Base-by-base conservation (phyloP, 1,140 invertebrate genomes). In the Microplitis demolitor region DNA sequence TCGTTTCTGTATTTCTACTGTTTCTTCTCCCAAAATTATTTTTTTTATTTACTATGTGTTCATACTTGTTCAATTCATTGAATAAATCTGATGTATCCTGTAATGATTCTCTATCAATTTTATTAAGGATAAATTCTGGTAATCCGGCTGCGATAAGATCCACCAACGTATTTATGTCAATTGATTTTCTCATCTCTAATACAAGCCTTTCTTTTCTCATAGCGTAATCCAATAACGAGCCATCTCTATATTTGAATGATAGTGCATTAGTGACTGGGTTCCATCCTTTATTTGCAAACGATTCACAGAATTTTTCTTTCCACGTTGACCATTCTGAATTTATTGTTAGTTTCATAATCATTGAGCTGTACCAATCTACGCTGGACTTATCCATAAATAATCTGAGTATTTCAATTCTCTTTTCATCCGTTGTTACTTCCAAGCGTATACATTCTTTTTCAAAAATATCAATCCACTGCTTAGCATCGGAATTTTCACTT, bases 161-260 rank as follows among this genome's bases (percentile, higher is more conserved):
- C 0, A 78, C 69, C 16, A 74, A 6, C 2, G 77, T 74, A 3
- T 6, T 13, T 24, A 11, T 61, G 34, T 72, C 69, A 3, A 76
- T 75, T 51, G 67, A 62, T 75, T 53, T 75, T 0, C 34, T 71
- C 5, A 73, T 66, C 16, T 77, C 74, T 24, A 74, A 73, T 24
- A 74, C 69, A 14, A 73, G 14, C 37, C 45, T 73, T 70, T 74
- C 75, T 78, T 77, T 78, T 64, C 64, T 77, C 54, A 76, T 13
- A 1, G 76, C 77, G 58, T 78, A 77, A 35, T 77, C 75, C 4
- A 77, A 9, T 24, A 78, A 63, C 24, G 75, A 74, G 1, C 77
- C 77, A 16, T 56, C 39, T 63, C 60, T 50, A 58, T 75, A 75
- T 74, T 71, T 78, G 56, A 69, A 78, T 9, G 31, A 35, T 1